These are phyloP conservation scores for Pavo muticus DNA, from an alignment of 2,113 vertebrate species.

Conservation along the genomic window DNA sequence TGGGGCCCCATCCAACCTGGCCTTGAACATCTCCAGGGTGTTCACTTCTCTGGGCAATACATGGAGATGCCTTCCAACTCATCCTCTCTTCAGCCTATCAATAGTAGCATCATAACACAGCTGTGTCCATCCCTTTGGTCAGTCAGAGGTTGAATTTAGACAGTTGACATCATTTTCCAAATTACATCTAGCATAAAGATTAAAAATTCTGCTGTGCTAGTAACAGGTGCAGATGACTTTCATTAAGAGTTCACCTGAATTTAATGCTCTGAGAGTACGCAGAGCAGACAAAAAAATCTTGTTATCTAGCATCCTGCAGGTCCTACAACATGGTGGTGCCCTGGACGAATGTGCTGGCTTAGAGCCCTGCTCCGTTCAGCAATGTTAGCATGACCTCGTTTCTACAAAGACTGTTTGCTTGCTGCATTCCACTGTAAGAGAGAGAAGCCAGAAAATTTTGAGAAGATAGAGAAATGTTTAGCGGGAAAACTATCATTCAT, in stretches of 20 bases:
- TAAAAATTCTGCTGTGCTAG: not conserved
- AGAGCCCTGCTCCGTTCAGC: not conserved
- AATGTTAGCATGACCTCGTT: not conserved
- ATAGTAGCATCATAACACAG: not conserved
- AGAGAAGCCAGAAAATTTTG: not conserved
- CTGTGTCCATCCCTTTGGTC: not conserved
- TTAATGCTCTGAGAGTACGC: rapidly evolving
- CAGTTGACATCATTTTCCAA: not conserved
- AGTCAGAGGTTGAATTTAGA: not conserved
- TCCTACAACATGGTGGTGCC: rapidly evolving
- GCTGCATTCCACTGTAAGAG: not conserved
- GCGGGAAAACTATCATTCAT: not conserved
- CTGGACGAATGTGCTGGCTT: not conserved
- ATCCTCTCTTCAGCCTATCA: not conserved
- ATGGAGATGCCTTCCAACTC: not conserved
- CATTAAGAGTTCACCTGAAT: not conserved
- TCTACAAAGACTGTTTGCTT: not conserved
- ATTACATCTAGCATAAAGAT: not conserved
- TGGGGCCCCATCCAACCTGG: no score
- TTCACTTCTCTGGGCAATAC: no score
- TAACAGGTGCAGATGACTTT: not conserved
- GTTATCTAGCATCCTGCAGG: not conserved
- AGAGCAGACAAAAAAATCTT: not conserved
- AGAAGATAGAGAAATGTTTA: not conserved
- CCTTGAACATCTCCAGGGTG: no score